A percentile compares a stretch with the other conserved stretches of the same genome.
phyloP scores from a whole-genome alignment of 2,797 vertebrate species.

The Coregonus ussuriensis region DNA sequence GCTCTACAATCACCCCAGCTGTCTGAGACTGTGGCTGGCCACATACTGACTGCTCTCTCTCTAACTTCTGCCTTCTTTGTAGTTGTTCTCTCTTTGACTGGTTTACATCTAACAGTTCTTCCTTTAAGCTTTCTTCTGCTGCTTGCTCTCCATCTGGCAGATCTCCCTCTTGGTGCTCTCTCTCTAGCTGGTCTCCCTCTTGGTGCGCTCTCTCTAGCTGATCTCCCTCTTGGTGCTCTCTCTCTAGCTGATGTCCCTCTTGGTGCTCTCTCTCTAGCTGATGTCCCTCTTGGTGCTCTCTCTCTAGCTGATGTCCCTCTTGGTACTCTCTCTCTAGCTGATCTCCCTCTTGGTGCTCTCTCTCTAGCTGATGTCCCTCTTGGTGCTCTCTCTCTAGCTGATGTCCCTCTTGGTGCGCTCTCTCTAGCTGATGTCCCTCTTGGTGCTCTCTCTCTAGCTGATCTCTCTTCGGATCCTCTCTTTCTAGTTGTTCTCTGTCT shows the following conservation, averaged over 20 bases:
- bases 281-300: no score
- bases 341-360: no score
- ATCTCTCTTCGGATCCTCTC: slow-evolving; percentile 4
- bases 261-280: background rate
- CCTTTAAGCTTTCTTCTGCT: no score
- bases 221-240: no score
- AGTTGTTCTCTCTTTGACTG: background rate
- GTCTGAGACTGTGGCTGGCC: slow-evolving; percentile 18
- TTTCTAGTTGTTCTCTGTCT: slow-evolving; percentile 11
- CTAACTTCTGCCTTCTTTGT: background rate
- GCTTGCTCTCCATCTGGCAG: background rate
- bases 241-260: background rate
- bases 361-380: no score
- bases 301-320: no score
- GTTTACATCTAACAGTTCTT: background rate
- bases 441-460: background rate
- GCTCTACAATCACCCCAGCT: slow-evolving; percentile 26
- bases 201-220: no score
- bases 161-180: background rate
- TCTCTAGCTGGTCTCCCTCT: background rate
- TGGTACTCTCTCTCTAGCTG: no score
- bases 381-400: background rate
- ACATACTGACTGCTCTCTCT: slow-evolving; percentile 4
- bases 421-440: background rate
- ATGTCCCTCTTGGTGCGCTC: background rate